Evolutionary conservation across 2,888 invertebrate species (phyloP), one percentile per base, ranked within the genome.

Genomic region (Drosophila vallismaia): DNA sequence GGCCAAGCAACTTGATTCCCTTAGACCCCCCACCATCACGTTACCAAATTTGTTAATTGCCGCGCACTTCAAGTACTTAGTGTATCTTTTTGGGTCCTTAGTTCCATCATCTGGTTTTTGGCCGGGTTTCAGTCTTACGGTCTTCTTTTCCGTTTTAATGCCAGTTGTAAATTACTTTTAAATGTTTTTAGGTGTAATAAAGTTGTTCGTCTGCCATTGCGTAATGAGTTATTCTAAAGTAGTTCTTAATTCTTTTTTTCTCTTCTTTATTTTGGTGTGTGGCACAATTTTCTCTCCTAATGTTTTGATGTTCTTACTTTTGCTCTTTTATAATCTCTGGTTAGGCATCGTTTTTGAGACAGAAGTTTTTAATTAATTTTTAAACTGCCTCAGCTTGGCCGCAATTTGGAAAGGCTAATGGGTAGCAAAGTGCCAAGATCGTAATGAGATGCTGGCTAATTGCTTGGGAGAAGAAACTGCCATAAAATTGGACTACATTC

Each of bases 1-100:
- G 38, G 38, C 38, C 28, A 28, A 14, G 75, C 71, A 77, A 76
- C 78, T 69, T 69, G 81, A 83, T 77, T 74, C 72, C 38, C 26
- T 71, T 6, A 12, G 28, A 19, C 19, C 19, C 19, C 46, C 40
- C 29, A 19, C 19, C 19, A 19, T 86, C 83, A 77, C 71, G 69
- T 64, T 78, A 42, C 75, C 42, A 78, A 82, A 85, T 85, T 84
- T 79, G 87, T 84, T 84, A 87, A 84, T 84, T 84, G 86, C 84
- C 78, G 86, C 85, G 79, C 82, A 83, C 80, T 86, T 82, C 72
- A 74, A 83, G 81, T 82, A 82, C 86, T 83, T 79, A 76, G 84
- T 81, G 72, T 80, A 77, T 86, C 80, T 86, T 75, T 71, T 74
- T 44, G 58, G 79, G 68, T 59, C 58, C 62, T 56, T 79, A 59